Evolutionary conservation across 2,797 vertebrate genomes (phyloP).

Genomic region (Pseudochirops cupreus): DNA sequence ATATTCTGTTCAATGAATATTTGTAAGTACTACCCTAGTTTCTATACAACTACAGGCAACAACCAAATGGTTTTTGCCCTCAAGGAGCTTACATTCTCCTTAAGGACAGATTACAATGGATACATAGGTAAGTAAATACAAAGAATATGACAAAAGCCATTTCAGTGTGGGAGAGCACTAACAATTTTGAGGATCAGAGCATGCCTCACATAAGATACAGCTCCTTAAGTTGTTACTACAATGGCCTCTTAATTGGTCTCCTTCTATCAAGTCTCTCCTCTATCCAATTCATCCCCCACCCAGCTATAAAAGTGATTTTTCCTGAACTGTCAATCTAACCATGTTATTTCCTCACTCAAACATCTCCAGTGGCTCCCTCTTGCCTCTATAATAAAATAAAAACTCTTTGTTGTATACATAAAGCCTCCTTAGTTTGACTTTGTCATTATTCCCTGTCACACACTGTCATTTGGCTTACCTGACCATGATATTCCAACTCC

Average conservation of each 20-base stretch:
- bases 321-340: background rate
- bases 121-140: background rate
- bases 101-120: background rate
- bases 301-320: background rate
- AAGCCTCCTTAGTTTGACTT: background rate
- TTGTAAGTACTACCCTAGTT: background rate
- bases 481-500: background rate
- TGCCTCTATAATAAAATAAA: background rate
- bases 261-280: background rate
- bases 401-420: background rate
- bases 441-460: background rate
- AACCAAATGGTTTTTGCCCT: background rate
- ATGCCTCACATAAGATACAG: background rate
- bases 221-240: background rate
- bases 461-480: background rate
- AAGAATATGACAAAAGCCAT: background rate
- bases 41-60: background rate
- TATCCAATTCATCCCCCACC: background rate
- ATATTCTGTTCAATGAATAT: background rate
- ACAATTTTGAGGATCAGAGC: background rate
- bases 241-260: background rate
- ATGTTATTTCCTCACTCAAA: background rate
- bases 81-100: background rate
- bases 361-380: background rate
- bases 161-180: background rate